Base-by-base conservation (phyloP, 2,797 vertebrate genomes). In the Buceros bicornis region DNA sequence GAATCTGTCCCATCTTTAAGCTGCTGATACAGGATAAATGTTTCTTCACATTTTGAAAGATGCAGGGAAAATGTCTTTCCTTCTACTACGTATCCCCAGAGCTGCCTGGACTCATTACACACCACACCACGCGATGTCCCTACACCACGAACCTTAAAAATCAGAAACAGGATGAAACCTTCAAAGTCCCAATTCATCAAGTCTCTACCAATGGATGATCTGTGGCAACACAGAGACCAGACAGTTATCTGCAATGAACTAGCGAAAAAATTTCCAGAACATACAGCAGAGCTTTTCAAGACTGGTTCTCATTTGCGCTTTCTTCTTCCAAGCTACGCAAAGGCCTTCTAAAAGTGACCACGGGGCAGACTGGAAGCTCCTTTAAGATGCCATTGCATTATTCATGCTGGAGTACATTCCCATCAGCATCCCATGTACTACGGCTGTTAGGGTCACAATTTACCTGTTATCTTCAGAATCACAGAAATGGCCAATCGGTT, bases 11-110 rank as follows among this genome's bases (percentile, higher is more conserved):
- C 20, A 19, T 60, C 94, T 88, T 64, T 37, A n/a, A 76, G 79
- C 25, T 48, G 48, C 73, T 93, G 81, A 93, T 86, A 72, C 16
- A 79, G 80, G 65, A 82, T 87, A 86, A 93, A 91, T 45, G 64
- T 78, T 91, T 83, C 69, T 69, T 76, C 61, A 50, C 54, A 1
- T 43, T 82, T 6, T 81, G 74, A 74, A n/a, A 69, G 58, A 65
- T 0, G 1, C 1, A 35, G 51, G 40, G 50, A 70, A 66, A 84
- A 79, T 15, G 7, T 62, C 67, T 79, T 82, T 90, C 33, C 65
- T 91, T 62, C 83, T 37, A 56, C 48, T 53, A 8, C 71, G 60
- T 16, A 60, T 45, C 51, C 79, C 58, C 74, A 73, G 11, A 69
- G 67, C 67, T 56, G 80, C 85, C 80, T 28, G 35, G 56, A 67